A percentile compares a stretch with the other conserved stretches of the same genome.
Conservation (phyloP, 2,888 invertebrate genomes). For the Laothoe populi region DNA sequence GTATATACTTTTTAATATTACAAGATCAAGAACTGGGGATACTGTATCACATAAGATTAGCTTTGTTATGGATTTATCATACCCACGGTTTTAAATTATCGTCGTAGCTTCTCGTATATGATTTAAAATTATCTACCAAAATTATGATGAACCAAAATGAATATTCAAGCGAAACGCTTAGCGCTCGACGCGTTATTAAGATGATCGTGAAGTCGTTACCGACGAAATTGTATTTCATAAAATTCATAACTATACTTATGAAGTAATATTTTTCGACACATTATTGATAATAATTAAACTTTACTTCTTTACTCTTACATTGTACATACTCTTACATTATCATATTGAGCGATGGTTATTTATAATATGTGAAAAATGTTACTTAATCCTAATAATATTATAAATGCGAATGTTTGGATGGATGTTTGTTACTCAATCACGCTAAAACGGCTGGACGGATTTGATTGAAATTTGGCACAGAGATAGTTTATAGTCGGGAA, state of each 20-base stretch:
- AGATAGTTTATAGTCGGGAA: too few species aligned
- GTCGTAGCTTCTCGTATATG: slow-evolving; percentile 57
- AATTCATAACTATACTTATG: slow-evolving; percentile 81
- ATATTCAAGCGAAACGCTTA: slow-evolving; percentile 83
- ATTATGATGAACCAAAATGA: slow-evolving; percentile 81
- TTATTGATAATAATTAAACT: slow-evolving; percentile 73
- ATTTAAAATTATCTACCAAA: slow-evolving; percentile 81
- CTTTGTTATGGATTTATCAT: slow-evolving; percentile 4
- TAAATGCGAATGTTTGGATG: too few species aligned
- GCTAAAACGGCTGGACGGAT: too few species aligned
- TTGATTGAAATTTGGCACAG: too few species aligned
- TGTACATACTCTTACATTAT: slow-evolving; percentile 42
- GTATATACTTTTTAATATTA: background rate
- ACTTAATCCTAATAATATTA: too few species aligned
- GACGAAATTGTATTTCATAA: slow-evolving; percentile 82
- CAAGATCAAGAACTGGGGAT: background rate
- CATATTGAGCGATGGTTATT: slow-evolving; percentile 46
- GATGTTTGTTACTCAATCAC: too few species aligned
- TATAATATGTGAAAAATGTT: background rate
- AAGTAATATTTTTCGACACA: slow-evolving; percentile 80
- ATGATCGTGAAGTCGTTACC: slow-evolving; percentile 81
- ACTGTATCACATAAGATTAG: too few species aligned
- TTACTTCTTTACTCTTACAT: slow-evolving; percentile 32
- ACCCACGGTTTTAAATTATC: slow-evolving; percentile 43
- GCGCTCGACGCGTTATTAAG: slow-evolving; percentile 77